Evolutionary conservation across 1,140 invertebrate genomes (phyloP), one percentile per base, ranked within the genome.

Genomic region (Drosophila nannoptera): DNA sequence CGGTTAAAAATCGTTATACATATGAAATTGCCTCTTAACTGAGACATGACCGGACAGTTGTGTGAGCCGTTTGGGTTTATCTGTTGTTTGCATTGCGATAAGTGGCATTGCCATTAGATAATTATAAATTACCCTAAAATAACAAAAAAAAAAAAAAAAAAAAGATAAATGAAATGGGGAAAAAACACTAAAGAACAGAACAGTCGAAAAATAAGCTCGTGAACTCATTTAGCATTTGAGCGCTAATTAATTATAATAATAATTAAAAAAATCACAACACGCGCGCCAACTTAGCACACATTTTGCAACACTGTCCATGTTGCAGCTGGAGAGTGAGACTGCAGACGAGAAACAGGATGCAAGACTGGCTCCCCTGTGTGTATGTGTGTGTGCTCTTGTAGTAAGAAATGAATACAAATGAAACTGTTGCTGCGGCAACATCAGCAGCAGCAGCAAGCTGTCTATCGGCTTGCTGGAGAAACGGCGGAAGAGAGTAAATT

Each of bases 271-370:
- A 62, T 46, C 56, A 75, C 7, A 61, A 6, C 46, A 58, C 38
- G 59, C 62, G 75, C 67, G 49, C 54, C 52, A 11, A 48, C 56
- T 61, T 11, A 45, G 36, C 40, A 40, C 48, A 22, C 40, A 52
- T 63, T 78, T 38, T 78, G 53, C 76, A 78, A 69, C 75, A 78
- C 75, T 78, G 45, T 42, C 14, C 29, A 58, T 48, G 29, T 36
- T 50, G 36, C 46, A 58, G 49, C 42, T 58, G 60, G 53, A 45
- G 59, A 67, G 35, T 9, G 36, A 43, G 32, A 55, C 43, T 48
- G 32, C 9, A 60, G 40, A 40, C 6, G 31, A 45, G 6, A 68
- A 59, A 36, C 69, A 80, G 77, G 64, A 78, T 77, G 63, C 73
- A 54, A 43, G 48, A 3, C 22, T 22, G 22, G 22, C 22, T 22